Base-by-base conservation (phyloP, 1,140 invertebrate species). In the Drosophila erecta region DNA sequence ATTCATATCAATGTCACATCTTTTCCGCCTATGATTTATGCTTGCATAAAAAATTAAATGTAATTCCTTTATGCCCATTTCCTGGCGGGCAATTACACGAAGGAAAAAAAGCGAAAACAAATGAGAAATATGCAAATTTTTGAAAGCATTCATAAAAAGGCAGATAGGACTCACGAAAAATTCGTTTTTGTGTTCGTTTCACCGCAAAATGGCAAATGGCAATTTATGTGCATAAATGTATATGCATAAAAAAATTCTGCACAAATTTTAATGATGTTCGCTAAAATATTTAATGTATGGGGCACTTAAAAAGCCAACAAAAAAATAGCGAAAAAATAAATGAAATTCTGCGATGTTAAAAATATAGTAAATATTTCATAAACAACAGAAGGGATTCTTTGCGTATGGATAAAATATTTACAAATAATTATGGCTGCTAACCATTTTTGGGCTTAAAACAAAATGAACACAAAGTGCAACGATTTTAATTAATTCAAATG, bases 81-180 rank as follows among this genome's bases (percentile, higher is more conserved):
- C 57, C 72, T 80, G 77, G 40, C 58, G 62, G 70, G 49, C 76
- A 79, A 79, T 79, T 74, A 79, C 71, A 66, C 46, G 44, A 47
- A 40, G 35, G 38, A 53, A 30, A 27, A 64, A 22, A 20, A 51
- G 33, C 35, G 11, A 57, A 80, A 80, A 61, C 70, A 81, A 81
- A 81, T 81, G 72, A 81, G 76, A 81, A 81, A 81, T 81, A 81
- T 81, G 79, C 60, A 81, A 81, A 81, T 81, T 58, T 65, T 40
- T 35, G 30, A 53, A 51, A 74, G 54, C 64, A 12, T 33, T 40
- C 2, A 30, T 17, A 30, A 33, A 67, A 55, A 49, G 20, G 55
- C 24, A 41, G 37, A n/a, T 51, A 35, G 20, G 10, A n/a, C 38
- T 53, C 40, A 56, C 51, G 22, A 60, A 60, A 79, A 37, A 74